A percentile compares a stretch with the other conserved stretches of the same genome.
Conservation (phyloP, 2,797 vertebrate genomes). For the Spinibarbus caldwelli region DNA sequence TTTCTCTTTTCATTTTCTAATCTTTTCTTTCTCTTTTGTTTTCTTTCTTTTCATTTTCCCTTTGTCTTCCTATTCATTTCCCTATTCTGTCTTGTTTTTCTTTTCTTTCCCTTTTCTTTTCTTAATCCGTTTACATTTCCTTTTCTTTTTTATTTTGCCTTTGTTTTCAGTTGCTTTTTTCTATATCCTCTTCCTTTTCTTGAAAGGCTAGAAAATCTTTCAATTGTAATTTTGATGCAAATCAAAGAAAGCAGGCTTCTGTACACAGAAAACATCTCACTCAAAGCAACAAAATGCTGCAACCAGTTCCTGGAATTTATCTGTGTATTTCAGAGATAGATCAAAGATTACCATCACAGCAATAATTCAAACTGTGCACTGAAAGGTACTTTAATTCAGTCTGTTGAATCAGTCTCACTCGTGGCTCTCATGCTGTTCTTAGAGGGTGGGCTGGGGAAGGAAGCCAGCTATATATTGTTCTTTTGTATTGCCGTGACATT, state of each 20-base stretch:
- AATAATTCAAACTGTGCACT: conserved; percentile 14
- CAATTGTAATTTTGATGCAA: conserved; percentile 3
- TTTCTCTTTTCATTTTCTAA: not conserved
- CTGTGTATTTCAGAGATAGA: conserved; percentile 5
- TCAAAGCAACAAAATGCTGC: conserved; percentile 2
- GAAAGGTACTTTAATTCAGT: conserved; percentile 16
- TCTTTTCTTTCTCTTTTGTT: not conserved
- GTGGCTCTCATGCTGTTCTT: not conserved
- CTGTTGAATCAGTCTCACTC: conserved; percentile 13
- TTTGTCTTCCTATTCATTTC: not conserved
- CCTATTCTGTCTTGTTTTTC: not conserved
- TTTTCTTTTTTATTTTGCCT: not conserved
- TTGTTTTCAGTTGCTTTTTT: not conserved
- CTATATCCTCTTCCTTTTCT: not conserved
- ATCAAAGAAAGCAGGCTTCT: not conserved
- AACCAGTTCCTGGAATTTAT: conserved; percentile 7
- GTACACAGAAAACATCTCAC: not conserved
- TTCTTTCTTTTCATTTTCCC: not conserved
- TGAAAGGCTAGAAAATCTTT: not conserved
- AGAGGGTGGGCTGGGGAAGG: not conserved
- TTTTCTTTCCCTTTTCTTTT: not conserved
- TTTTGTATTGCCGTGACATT: conserved; percentile 8
- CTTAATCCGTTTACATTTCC: not conserved
- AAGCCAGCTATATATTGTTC: conserved; percentile 4
- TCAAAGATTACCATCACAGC: not conserved